Evolutionary conservation across 30 jellyfish, hydroid and myxozoan species (phyloP), one percentile per base, ranked within the genome.

Genomic region (Cassiopea xamachana): DNA sequence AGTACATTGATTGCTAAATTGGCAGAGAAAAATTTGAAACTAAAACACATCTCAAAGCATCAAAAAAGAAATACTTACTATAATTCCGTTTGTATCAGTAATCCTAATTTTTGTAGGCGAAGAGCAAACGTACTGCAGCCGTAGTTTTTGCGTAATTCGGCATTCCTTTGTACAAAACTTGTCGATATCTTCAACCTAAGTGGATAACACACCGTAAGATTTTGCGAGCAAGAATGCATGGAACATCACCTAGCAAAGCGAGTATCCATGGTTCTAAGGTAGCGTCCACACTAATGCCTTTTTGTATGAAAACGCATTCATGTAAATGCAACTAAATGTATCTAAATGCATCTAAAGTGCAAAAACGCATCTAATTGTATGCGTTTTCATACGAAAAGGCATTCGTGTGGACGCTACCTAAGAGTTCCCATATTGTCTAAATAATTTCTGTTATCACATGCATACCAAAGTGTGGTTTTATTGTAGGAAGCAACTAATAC

Each of bases 111-210:
- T 89, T 8, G 96, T 75, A 1, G 98, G 99, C 19, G 95, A 84
- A 6, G 95, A 64, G 91, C 99, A 95, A 72, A 91, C 93, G 60
- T 87, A 91, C 60, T 87, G 96, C 80, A 95, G 59, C 17, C 92
- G 92, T 7, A 43, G 75, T 44, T 89, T 86, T 75, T 95, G 98
- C 46, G 81, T 74, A 13, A 87, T 71, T 7, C 99, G 93, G 87
- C 99, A 95, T 39, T 88, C 91, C 48, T 90, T 92, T 84, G 88
- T 71, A 77, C 99, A 95, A 44, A 91, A 84, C 46, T 82, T 62
- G 87, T 91, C 99, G 1, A 95, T 86, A 46, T 95, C 99, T 5
- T 69, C 96, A 70, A 95, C 99, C 97, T 90, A 48, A 60, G 80
- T 4, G 19, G 43, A 15, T 7, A 71, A 27, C 46, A 84, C 47